phyloP scores from a whole-genome alignment of 2,888 invertebrate genomes.

The Sarcophaga subvicina region DNA sequence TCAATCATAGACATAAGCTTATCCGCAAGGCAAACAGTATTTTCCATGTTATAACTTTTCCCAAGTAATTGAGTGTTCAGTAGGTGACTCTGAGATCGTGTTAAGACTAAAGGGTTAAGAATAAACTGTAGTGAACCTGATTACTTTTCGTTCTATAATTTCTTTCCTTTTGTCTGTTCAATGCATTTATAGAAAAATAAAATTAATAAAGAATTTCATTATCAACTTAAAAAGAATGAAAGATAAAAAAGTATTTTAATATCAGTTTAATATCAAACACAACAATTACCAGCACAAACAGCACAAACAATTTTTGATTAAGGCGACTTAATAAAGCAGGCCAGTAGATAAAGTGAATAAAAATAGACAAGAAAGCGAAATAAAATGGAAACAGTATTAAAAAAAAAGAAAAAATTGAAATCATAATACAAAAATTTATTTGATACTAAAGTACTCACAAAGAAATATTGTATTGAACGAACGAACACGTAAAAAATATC shows the following conservation, averaged over 20 bases:
- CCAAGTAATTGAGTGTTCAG: too few species aligned
- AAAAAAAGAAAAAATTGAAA: background rate
- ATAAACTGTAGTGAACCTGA: too few species aligned
- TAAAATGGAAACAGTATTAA: background rate
- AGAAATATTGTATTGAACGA: background rate
- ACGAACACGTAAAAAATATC: background rate
- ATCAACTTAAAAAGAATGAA: constrained; percentile 43
- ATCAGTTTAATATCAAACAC: constrained; percentile 45
- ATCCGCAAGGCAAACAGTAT: too few species aligned
- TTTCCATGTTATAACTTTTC: too few species aligned
- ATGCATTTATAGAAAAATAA: constrained; percentile 10
- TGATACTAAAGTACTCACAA: constrained; percentile 2
- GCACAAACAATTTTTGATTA: constrained; percentile 21
- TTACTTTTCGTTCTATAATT: background rate
- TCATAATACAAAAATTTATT: background rate
- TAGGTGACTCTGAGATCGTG: too few species aligned
- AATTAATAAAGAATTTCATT: constrained; percentile 39
- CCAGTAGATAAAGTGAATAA: constrained; percentile 19
- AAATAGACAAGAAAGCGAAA: background rate
- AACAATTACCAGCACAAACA: constrained; percentile 7
- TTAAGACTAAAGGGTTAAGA: too few species aligned
- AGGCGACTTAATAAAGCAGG: constrained; percentile 15
- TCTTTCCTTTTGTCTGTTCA: constrained; percentile 6
- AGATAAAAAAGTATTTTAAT: constrained; percentile 38
- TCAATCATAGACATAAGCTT: too few species aligned